A percentile compares a stretch with the other conserved stretches of the same genome.
Evolutionary conservation across 2,797 vertebrate species (phyloP).

Genomic region (Yasuhikotakia modesta): DNA sequence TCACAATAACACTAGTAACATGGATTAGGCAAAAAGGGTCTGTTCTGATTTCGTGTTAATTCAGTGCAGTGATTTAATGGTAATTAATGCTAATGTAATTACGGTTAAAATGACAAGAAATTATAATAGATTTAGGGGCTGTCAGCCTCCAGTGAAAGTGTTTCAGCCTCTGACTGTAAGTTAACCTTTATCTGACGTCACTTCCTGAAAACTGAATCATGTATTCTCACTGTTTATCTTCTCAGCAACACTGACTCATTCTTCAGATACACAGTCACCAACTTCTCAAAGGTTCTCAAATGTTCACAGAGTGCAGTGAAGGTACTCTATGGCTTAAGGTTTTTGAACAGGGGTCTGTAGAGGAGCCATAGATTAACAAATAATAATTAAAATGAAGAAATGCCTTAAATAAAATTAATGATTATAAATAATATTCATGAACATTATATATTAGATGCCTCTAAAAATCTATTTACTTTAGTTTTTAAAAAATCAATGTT

Average conservation of each 20-base stretch:
- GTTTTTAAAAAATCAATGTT: too few relatives aligned
- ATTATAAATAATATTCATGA: too few relatives aligned
- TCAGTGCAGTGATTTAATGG: background rate
- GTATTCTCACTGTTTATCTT: background rate
- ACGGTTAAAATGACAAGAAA: too few relatives aligned
- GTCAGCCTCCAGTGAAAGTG: background rate
- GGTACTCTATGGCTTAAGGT: background rate
- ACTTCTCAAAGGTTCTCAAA: background rate
- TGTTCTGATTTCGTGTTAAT: background rate
- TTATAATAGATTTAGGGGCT: background rate
- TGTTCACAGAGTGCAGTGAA: background rate
- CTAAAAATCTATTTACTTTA: background rate
- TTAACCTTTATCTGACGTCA: conserved; percentile 11
- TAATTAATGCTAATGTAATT: background rate
- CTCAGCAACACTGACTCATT: background rate
- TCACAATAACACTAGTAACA: background rate
- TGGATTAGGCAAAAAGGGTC: background rate
- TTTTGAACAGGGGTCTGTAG: background rate
- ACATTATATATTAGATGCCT: background rate
- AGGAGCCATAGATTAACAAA: background rate
- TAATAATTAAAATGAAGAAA: background rate
- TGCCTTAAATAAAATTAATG: background rate
- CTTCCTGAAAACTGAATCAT: conserved; percentile 15
- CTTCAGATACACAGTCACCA: conserved; percentile 6
- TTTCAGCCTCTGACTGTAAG: background rate